Evolutionary conservation across 2,888 invertebrate species (phyloP), one percentile per base, ranked within the genome.

Genomic region (Hanleya hanleyi): DNA sequence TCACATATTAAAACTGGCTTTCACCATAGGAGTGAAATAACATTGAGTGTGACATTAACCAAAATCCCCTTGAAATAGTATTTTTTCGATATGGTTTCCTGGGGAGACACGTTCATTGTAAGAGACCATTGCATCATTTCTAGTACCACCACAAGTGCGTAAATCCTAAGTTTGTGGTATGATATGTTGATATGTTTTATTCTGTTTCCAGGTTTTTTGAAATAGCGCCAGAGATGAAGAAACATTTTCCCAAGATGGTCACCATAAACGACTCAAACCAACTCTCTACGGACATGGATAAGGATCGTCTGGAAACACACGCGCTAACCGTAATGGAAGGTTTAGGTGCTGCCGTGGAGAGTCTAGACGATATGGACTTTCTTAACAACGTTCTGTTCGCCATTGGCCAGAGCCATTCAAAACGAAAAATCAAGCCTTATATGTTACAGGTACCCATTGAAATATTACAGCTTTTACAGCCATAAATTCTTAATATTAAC

Each of bases 261-360:
- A 64, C 64, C 12, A 64, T 64, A 36, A 64, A 64, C 26, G 64
- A 64, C n/a, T 18, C 12, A 36, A 64, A 64, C 26, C 33, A 64
- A 37, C 35, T 64, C 36, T 33, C 51, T 5, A 38, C 57, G 32
- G 75, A 73, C 36, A 51, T 51, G 37, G 62, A 47, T 32, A 7
- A 64, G 6, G 76, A 76, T 64, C 73, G 73, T 38, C 57, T 57
- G 32, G 49, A 62, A 36, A 71, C 65, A 7, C 80, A 80, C 69
- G 70, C 78, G 62, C 57, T 50, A 26, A 70, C 74, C 22, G 77
- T 79, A 36, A 78, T 80, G 78, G 78, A 80, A 67, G 75, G 77
- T 0, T 73, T 80, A 32, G 80, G 80, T 18, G 80, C 80, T 15
- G 77, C 80, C 12, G 80, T 79, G n/a, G 80, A 80, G 57, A 77